Conservation (phyloP, 2,888 invertebrate species). For the Mamestra brassicae region DNA sequence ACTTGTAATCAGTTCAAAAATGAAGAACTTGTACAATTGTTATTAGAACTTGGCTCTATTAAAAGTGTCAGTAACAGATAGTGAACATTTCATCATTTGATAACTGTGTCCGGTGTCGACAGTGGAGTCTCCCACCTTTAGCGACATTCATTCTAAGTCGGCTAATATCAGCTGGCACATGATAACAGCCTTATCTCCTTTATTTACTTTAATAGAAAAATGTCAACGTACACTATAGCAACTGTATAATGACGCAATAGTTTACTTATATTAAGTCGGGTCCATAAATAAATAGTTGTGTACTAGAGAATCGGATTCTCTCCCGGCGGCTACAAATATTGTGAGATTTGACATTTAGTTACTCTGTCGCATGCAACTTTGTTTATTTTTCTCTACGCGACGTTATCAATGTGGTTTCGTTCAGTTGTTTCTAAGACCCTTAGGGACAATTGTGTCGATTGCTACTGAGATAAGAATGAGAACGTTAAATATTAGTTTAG, state of each 20-base stretch:
- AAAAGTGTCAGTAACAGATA: neutral
- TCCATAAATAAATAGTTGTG: neutral
- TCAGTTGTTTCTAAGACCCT: too few species aligned
- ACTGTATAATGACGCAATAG: neutral
- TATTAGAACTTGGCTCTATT: too few species aligned
- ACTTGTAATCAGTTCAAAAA: too few species aligned
- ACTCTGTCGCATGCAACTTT: neutral
- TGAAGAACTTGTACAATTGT: too few species aligned
- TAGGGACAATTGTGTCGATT: too few species aligned
- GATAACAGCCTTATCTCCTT: constrained; percentile 9
- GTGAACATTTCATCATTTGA: constrained; percentile 24
- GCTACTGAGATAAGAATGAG: too few species aligned
- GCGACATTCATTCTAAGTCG: neutral
- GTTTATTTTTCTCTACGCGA: too few species aligned
- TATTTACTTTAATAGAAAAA: constrained; percentile 18
- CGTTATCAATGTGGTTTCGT: too few species aligned
- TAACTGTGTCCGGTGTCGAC: neutral
- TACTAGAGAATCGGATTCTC: neutral
- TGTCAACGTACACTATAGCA: neutral
- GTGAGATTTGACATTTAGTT: too few species aligned
- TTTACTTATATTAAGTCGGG: neutral
- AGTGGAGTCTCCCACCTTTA: neutral
- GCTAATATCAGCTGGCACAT: neutral
- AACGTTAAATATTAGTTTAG: too few species aligned
- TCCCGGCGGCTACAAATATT: neutral